Evolutionary conservation across 2,888 invertebrate genomes (phyloP), one percentile per base, ranked within the genome.

Genomic region (Noctua janthina): DNA sequence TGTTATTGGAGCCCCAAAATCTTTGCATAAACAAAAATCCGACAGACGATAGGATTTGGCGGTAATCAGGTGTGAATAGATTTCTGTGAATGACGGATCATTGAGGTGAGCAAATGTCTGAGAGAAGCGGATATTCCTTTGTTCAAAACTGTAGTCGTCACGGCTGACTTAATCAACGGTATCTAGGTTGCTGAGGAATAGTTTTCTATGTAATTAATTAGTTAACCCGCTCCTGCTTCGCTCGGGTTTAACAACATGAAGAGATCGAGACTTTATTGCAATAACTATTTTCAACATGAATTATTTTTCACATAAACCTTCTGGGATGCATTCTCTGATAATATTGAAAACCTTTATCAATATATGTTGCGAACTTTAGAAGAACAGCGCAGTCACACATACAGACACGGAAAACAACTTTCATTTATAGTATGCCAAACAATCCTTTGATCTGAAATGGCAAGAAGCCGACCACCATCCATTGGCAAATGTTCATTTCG

Each of bases 41-140:
- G 20, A 39, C 43, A 74, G 62, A 64, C 72, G 56, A 75, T 83
- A 17, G 67, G 72, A 81, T 86, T 83, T 67, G 59, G 73, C 70
- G 77, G 67, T 74, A 79, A 76, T 87, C 72, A 79, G 81, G 75
- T 77, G 81, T 83, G 77, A 81, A 88, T 79, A 86, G 81, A 86
- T 86, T 86, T 78, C 80, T 79, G 56, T 71, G 73, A 88, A 67
- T 87, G 75, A 79, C 66, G 68, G 80, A 87, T 85, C 82, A 74
- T 67, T 83, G 88, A 86, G 80, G 70, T 83, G 77, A 79, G 74
- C 78, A 72, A 85, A 78, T 77, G 39, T 78, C 74, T 62, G 49
- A 56, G 66, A 66, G 69, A 29, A 70, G 8, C 67, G 43, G 71
- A 76, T 68, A 75, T 72, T 79, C 74, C 81, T 76, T 87, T 87